Percentiles rank a stretch among this genome's conserved stretches.
Conservation (phyloP, 2,113 vertebrate species). For the Zosterops borbonicus region DNA sequence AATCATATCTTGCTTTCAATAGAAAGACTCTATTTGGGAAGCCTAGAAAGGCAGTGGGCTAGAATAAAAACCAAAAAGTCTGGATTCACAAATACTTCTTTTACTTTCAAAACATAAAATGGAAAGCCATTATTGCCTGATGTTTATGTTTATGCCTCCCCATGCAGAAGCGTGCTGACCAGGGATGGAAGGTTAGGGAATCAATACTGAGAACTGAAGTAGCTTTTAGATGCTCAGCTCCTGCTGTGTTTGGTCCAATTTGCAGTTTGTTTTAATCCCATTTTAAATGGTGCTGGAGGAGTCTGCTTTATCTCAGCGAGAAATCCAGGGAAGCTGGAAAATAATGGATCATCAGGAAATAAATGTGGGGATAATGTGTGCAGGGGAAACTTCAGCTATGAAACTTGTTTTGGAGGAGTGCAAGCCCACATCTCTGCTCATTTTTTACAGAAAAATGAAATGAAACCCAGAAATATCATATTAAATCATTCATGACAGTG, state of each 20-base stretch:
- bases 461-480: not conserved
- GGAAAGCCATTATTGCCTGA: not conserved
- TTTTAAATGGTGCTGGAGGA: conserved; percentile 32
- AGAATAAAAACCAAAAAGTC: not conserved
- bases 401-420: not conserved
- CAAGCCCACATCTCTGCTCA: not conserved
- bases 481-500: not conserved
- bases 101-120: not conserved
- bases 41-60: not conserved
- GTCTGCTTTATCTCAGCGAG: conserved; percentile 8
- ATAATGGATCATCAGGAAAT: conserved; percentile 39
- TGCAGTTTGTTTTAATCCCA: conserved; percentile 41
- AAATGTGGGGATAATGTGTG: not conserved
- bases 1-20: not conserved
- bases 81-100: not conserved
- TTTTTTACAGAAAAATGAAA: not conserved
- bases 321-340: not conserved
- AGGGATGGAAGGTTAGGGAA: conserved; percentile 4
- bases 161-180: not conserved
- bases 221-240: conserved; percentile 57
- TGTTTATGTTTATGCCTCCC: not conserved
- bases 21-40: not conserved
- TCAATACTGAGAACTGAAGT: conserved; percentile 57
- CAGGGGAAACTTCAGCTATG: not conserved
- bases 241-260: conserved; percentile 52